A percentile compares a stretch with the other conserved stretches of the same genome.
phyloP scores from a whole-genome alignment of 2,113 vertebrate species.

The Aldabrachelys gigantea region DNA sequence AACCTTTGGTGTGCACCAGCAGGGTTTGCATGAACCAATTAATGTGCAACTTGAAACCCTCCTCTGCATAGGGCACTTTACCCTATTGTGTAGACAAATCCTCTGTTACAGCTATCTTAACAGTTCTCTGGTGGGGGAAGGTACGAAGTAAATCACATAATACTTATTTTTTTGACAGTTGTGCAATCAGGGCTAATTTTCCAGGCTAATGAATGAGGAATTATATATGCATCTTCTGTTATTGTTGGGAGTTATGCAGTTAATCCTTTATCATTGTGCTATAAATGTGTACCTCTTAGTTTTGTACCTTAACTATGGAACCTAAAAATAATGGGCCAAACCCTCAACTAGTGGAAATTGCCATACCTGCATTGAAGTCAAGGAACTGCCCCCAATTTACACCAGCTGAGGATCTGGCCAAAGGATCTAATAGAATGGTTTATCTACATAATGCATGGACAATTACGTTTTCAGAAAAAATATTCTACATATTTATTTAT shows the following conservation, averaged over 20 bases:
- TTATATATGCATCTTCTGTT: background rate
- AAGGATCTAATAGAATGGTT: background rate
- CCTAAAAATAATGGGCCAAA: background rate
- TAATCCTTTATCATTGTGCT: background rate
- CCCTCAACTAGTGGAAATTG: background rate
- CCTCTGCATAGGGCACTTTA: background rate
- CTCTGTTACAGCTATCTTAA: background rate
- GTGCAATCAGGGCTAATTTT: constrained; percentile 8
- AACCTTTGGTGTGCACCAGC: background rate
- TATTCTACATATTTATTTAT: background rate
- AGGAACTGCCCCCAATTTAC: background rate
- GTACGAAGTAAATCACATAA: background rate
- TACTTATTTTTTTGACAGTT: background rate
- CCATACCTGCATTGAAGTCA: background rate
- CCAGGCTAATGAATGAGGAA: background rate
- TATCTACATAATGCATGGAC: background rate
- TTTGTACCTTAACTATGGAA: background rate
- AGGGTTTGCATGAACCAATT: background rate
- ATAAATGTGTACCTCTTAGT: background rate
- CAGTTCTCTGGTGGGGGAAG: background rate
- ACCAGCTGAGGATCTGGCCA: background rate
- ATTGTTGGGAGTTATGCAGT: background rate
- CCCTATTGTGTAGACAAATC: background rate
- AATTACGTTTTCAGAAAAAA: background rate
- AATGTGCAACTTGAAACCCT: background rate